Base-by-base conservation (phyloP, 2,797 vertebrate species). In the Sebastolobus alascanus region DNA sequence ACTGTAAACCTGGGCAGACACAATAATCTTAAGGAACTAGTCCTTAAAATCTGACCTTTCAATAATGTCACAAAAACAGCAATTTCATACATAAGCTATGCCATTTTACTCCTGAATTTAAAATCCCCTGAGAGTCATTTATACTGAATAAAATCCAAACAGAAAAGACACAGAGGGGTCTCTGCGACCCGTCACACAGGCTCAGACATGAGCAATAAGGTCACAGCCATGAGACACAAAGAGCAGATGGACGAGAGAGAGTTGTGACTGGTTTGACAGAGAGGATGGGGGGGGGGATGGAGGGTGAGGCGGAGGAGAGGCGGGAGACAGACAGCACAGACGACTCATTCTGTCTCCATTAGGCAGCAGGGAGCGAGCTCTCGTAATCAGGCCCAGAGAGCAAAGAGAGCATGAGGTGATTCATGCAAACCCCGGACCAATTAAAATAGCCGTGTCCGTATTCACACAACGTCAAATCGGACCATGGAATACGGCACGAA, bases 261-360 rank as follows among this genome's bases (percentile, higher is more conserved):
- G 33, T 60, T 72, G 58, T 68, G 79, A 84, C 71, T 68, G 54
- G 69, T 79, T 68, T 73, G 85, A 89, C 75, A 75, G 75, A 76
- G 40, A 71, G 66, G 35, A 79, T 52, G 9, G 14, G 64, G 63
- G 64, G 63, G 58, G 65, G 82, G 54, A 58, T 3, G 66, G 69
- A 50, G 63, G 72, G 68, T 35, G 69, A 85, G 68, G 60, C 37
- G 37, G 81, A 60, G 68, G 75, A 52, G 79, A 75, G 61, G 73
- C 31, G 27, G 58, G 58, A 82, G 80, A 85, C 38, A 77, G 87
- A 84, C 67, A 77, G 67, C 50, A 88, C 82, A 89, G 83, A 87
- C 84, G 72, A 89, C 84, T 89, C 88, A 76, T 84, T 88, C 85
- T 89, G 87, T 84, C 79, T 89, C 87, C 81, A 90, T 80, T 79